Evolutionary conservation across 2,888 invertebrate genomes (phyloP), one percentile per base, ranked within the genome.

Genomic region (Ectemnius cavifrons): DNA sequence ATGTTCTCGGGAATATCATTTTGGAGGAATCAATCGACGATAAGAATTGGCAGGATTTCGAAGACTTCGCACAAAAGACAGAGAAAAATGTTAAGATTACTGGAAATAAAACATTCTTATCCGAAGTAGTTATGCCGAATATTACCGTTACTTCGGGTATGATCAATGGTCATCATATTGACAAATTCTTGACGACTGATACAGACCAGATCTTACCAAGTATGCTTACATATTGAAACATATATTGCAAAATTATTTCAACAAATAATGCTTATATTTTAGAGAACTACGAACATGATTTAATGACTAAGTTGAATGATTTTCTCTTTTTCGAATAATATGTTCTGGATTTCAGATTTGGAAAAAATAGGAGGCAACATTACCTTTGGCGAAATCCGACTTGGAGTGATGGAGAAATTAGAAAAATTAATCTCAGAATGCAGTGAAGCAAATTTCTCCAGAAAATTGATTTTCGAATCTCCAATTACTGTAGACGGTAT

Each of bases 1-100:
- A 91, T 79, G 92, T 94, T 0, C 86, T 91, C 11, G 94, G 94
- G 5, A 85, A 91, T 0, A 81, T 94, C 18, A 86, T 88, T 16
- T 78, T 94, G 4, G 86, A 88, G 4, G 89, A 92, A n/a, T 82
- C 85, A 8, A 85, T 92, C 4, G 92, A 93, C 79, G 89, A 88
- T 0, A 83, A 85, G 4, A 83, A 86, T 59, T 91, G 92, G 65
- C 84, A 89, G n/a, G 68, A 84, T 4, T 85, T 94, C 0, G 85
- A 89, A 0, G 92, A 94, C 85, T 81, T 94, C 4, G 85, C 93
- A 3, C 92, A 92, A 70, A 91, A 89, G 65, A 87, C 91, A 4
- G 89, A 90, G 2, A 73, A 89, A 49, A 76, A 86, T 2, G 83
- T 89, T 0, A 75, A 71, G 13, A 92, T 94, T 68, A 88, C 86